Percentiles rank a stretch among this genome's conserved stretches.
phyloP scores from a whole-genome alignment of 2,888 invertebrate genomes.

The Eupithecia inturbata region DNA sequence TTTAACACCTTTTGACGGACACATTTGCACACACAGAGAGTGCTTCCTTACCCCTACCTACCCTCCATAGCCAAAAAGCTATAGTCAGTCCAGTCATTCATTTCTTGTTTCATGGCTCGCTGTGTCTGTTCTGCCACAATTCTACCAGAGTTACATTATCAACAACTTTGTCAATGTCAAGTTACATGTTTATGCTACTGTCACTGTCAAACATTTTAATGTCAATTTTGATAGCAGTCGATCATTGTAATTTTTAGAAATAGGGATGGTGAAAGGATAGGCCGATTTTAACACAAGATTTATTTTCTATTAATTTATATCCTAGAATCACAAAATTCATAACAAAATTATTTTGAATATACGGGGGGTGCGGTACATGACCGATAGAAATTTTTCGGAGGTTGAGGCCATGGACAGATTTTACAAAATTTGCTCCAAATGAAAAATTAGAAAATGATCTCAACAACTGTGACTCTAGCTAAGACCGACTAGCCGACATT shows the following conservation, averaged over 20 bases:
- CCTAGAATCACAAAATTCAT: not conserved
- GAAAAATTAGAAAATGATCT: not conserved
- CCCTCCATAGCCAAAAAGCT: too few relatives aligned
- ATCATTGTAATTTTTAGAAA: not conserved
- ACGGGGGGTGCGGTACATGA: not conserved
- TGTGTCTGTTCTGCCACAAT: too few relatives aligned
- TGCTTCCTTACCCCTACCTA: too few relatives aligned
- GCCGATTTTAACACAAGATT: not conserved
- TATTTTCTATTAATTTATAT: not conserved
- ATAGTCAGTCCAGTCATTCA: too few relatives aligned
- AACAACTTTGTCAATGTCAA: not conserved
- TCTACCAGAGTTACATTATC: too few relatives aligned
- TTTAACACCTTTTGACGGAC: too few relatives aligned
- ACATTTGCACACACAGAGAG: too few relatives aligned
- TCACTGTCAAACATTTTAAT: not conserved
- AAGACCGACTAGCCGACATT: too few relatives aligned
- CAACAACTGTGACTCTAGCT: not conserved
- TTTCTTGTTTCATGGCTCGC: too few relatives aligned
- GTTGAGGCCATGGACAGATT: not conserved
- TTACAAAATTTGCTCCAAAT: not conserved
- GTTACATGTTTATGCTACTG: not conserved
- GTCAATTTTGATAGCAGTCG: not conserved
- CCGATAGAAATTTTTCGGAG: not conserved
- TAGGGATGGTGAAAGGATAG: not conserved
- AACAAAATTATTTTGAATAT: not conserved